Conservation (phyloP, 2,888 invertebrate species). For the Conomelus anceps region DNA sequence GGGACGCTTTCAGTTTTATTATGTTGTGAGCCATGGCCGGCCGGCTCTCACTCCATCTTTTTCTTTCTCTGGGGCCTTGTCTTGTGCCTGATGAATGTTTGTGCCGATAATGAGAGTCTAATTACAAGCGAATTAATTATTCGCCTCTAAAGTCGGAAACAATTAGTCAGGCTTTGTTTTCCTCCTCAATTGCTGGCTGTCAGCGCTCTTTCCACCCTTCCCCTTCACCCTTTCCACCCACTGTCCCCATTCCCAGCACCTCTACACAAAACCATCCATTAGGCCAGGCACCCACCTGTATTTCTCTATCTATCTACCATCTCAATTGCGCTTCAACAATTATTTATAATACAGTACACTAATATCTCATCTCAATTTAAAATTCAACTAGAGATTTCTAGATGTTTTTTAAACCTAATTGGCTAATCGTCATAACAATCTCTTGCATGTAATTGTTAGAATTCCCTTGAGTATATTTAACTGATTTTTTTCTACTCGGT, state of each 20-base stretch:
- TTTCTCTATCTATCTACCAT: background rate
- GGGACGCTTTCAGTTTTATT: no score
- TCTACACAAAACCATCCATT: background rate
- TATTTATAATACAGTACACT: background rate
- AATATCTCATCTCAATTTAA: background rate
- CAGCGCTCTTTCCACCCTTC: background rate
- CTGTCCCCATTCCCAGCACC: background rate
- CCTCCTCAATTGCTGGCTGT: constrained; percentile 4
- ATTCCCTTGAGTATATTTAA: background rate
- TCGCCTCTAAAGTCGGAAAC: constrained; percentile 1
- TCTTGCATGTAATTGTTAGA: background rate
- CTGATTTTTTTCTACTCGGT: background rate
- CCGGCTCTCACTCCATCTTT: background rate
- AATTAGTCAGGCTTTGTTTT: constrained; percentile 14
- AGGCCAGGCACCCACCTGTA: background rate
- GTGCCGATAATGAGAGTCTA: constrained; percentile 4
- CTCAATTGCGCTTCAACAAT: background rate
- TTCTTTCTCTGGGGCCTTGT: background rate
- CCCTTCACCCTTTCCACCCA: background rate
- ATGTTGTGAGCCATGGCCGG: no score
- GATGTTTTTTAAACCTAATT: background rate
- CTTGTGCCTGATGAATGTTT: constrained; percentile 1
- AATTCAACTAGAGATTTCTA: background rate
- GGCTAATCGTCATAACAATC: background rate
- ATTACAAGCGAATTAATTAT: constrained; percentile 12